Percentiles rank a stretch among this genome's conserved stretches.
These are phyloP conservation scores for Parnassius mnemosyne DNA, from an alignment of 2,888 invertebrate genomes.

Conservation along the genomic window DNA sequence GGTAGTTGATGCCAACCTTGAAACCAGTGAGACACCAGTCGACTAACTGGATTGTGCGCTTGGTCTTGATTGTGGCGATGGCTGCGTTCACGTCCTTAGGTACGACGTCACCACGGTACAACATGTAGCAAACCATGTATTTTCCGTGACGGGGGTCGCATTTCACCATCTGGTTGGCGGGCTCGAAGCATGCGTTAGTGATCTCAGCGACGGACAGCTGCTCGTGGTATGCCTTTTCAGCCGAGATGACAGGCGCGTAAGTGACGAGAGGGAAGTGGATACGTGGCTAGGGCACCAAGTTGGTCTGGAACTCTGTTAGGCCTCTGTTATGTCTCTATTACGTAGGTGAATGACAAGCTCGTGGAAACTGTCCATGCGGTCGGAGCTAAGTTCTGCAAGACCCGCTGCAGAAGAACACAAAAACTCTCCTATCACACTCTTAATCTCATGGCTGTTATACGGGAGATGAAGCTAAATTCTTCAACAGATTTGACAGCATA, in stretches of 20 bases:
- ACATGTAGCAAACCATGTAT: conserved; percentile 97
- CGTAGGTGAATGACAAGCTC: no score
- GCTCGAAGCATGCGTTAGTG: conserved; percentile 97
- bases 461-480: no score
- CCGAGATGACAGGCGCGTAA: conserved; percentile 95
- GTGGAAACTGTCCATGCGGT: no score
- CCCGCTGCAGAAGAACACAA: no score
- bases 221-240: conserved; percentile 97
- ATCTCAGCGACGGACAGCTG: conserved; percentile 95
- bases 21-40: conserved; percentile 94
- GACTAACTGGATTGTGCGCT: conserved; percentile 95
- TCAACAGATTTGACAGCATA: no score
- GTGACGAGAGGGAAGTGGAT: conserved; percentile 97
- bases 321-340: no score
- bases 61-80: conserved; percentile 97
- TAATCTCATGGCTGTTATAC: no score
- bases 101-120: conserved; percentile 96
- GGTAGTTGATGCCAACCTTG: conserved; percentile 95
- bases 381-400: no score
- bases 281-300: conserved; percentile 96
- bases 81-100: conserved; percentile 98
- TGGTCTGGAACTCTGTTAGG: conserved; percentile 97
- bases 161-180: conserved; percentile 97
- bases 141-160: conserved; percentile 96
- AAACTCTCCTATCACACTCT: no score